Percentiles rank a stretch among this genome's conserved stretches.
phyloP scores from a whole-genome alignment of 2,888 invertebrate genomes.

The Noctua pronuba region DNA sequence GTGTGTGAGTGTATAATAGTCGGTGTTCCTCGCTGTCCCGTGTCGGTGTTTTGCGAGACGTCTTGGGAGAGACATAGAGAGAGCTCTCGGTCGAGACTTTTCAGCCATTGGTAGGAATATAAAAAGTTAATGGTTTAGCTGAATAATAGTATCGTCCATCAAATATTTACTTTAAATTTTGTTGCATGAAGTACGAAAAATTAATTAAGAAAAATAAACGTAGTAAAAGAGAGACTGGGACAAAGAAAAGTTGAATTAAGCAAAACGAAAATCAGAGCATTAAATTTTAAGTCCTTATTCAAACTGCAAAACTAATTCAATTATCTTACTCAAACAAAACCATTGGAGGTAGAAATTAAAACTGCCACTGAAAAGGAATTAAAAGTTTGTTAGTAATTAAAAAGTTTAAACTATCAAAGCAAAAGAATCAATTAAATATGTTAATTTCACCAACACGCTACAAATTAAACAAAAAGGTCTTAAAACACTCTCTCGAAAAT shows the following conservation, averaged over 20 bases:
- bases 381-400: not conserved
- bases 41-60: not conserved
- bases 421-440: not conserved
- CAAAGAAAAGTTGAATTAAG: not conserved
- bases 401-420: not conserved
- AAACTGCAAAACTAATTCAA: constrained; percentile 8
- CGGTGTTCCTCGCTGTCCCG: no score
- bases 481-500: no score
- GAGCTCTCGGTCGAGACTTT: no score
- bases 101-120: not conserved
- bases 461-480: not conserved
- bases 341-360: constrained; percentile 2
- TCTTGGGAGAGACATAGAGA: not conserved
- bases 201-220: not conserved
- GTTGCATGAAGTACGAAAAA: not conserved
- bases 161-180: not conserved
- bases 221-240: not conserved
- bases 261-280: not conserved
- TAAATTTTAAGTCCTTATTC: not conserved
- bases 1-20: no score
- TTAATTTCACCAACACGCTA: not conserved
- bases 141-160: not conserved
- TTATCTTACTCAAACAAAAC: constrained; percentile 13
- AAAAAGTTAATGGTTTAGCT: not conserved
- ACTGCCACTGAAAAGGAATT: not conserved